Evolutionary conservation across 1,140 invertebrate species (phyloP).

Genomic region (Stegodyphus mimosarum): DNA sequence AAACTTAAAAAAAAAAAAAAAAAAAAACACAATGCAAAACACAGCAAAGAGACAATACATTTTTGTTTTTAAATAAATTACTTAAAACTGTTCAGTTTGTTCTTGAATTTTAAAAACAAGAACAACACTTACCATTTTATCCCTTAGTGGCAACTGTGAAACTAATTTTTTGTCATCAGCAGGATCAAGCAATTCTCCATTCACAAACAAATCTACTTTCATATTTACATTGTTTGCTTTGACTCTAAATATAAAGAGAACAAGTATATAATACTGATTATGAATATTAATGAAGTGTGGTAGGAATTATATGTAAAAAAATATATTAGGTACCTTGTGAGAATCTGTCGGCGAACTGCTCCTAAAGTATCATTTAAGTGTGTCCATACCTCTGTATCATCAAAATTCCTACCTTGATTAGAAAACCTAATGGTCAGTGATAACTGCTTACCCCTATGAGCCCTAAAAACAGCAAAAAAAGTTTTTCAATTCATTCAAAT

Average conservation of each 20-base stretch:
- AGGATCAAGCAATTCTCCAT: constrained; percentile 88
- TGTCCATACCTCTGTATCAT: constrained; percentile 92
- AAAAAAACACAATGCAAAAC: too few species aligned
- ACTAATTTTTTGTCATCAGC: constrained; percentile 89
- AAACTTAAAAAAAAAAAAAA: too few species aligned
- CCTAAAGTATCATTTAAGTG: constrained; percentile 94
- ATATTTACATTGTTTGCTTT: constrained; percentile 70
- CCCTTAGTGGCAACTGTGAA: constrained; percentile 85
- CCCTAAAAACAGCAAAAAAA: constrained; percentile 69
- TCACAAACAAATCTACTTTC: constrained; percentile 90
- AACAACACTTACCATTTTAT: constrained; percentile 82
- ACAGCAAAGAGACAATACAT: too few species aligned
- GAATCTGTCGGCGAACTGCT: constrained; percentile 80
- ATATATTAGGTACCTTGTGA: constrained; percentile 68
- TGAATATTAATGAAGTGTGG: not conserved
- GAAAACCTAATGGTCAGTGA: constrained; percentile 88
- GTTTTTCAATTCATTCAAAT: too few species aligned
- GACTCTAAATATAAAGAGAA: constrained; percentile 63
- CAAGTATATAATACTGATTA: not conserved
- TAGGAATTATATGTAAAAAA: constrained; percentile 10
- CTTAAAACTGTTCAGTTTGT: too few species aligned
- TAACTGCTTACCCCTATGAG: constrained; percentile 90
- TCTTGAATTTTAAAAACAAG: not conserved
- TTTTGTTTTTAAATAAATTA: too few species aligned
- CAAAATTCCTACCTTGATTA: constrained; percentile 87